Percentiles rank a stretch among this genome's conserved stretches.
phyloP scores from a whole-genome alignment of 1,140 invertebrate species.

The Cyclina sinensis region DNA sequence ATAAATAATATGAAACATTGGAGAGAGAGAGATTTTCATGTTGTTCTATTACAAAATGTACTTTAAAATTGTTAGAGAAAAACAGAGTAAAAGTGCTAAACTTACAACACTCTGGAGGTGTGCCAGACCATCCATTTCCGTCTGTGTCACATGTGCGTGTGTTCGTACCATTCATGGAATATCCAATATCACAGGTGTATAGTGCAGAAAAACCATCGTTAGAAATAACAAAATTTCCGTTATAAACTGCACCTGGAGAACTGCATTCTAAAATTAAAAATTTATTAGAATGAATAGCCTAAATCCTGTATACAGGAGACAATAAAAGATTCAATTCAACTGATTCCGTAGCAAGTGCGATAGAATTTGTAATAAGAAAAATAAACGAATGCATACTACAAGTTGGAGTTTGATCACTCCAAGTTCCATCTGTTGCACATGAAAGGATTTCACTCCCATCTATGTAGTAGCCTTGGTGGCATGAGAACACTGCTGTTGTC shows the following conservation, averaged over 20 bases:
- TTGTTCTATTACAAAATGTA: not conserved
- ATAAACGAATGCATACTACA: constrained; percentile 36
- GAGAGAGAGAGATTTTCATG: not conserved
- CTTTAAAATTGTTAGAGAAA: too few species aligned
- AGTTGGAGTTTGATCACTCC: constrained; percentile 17
- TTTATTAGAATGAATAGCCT: too few species aligned
- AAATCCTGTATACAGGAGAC: too few species aligned
- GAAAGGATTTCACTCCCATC: not conserved
- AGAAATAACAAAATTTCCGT: not conserved
- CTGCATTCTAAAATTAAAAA: not conserved
- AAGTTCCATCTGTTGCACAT: constrained; percentile 37
- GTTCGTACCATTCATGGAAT: constrained; percentile 22
- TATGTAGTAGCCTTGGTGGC: constrained; percentile 41
- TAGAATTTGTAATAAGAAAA: too few species aligned
- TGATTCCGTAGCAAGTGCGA: too few species aligned
- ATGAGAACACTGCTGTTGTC: constrained; percentile 13
- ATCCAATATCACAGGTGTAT: constrained; percentile 43
- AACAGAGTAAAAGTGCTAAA: not conserved
- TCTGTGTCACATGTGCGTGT: constrained; percentile 19
- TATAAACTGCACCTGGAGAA: not conserved
- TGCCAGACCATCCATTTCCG: constrained; percentile 10
- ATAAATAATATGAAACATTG: too few species aligned
- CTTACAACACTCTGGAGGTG: constrained; percentile 37
- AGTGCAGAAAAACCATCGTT: not conserved
- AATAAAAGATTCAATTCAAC: too few species aligned